Conservation (phyloP, 2,113 vertebrate genomes). For the Chiloscyllium plagiosum region DNA sequence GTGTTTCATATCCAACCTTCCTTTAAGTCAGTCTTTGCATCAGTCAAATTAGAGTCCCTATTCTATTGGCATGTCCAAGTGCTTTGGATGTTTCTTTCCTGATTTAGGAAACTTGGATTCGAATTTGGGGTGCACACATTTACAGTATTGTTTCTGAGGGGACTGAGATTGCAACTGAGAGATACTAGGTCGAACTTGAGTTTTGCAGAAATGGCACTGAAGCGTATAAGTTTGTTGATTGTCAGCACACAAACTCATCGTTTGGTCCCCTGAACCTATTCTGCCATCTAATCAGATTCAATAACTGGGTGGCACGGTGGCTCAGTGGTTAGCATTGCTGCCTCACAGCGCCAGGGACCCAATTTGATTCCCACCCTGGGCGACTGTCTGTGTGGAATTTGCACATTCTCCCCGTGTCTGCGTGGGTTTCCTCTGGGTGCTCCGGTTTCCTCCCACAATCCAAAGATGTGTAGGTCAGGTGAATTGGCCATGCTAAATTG, state of each 20-base stretch:
- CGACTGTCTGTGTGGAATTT: too few species aligned
- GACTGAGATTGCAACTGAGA: not conserved
- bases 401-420: too few species aligned
- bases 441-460: too few species aligned
- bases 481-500: too few species aligned
- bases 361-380: too few species aligned
- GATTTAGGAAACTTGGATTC: not conserved
- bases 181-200: not conserved
- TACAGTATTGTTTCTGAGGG: not conserved
- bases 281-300: not conserved
- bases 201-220: not conserved
- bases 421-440: too few species aligned
- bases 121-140: not conserved
- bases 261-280: not conserved
- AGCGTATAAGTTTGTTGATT: not conserved
- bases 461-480: too few species aligned
- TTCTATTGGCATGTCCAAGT: not conserved
- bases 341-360: too few species aligned
- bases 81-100: not conserved
- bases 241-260: not conserved
- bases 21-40: not conserved
- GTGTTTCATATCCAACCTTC: not conserved
- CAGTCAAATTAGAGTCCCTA: not conserved
- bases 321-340: too few species aligned
- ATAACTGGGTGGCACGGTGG: too few species aligned